Evolutionary conservation across 2,888 invertebrate species (phyloP).

Genomic region (Leucania comma): DNA sequence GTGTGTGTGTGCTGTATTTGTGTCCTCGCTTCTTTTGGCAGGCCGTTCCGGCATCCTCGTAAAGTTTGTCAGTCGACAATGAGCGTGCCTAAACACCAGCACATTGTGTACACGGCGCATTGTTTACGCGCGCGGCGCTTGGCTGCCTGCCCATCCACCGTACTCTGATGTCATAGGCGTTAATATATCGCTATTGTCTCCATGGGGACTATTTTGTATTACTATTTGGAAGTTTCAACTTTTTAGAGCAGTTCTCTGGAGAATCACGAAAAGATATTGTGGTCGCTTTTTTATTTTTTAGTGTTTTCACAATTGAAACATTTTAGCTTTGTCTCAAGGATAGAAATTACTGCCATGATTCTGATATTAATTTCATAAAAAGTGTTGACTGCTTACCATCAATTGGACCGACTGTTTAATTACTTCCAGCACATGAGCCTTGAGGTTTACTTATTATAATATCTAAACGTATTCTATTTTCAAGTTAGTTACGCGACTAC

Average conservation of each 20-base stretch:
- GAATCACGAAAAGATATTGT: neutral
- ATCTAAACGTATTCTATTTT: neutral
- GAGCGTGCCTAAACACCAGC: slow-evolving; percentile 49
- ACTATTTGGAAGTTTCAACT: slow-evolving; percentile 11
- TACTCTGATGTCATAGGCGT: slow-evolving; percentile 69
- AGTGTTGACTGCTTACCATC: too few species aligned
- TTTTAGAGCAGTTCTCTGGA: neutral
- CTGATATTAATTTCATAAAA: neutral
- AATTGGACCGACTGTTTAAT: too few species aligned
- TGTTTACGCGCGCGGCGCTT: slow-evolving; percentile 71
- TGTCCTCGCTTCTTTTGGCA: slow-evolving; percentile 12
- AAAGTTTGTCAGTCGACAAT: slow-evolving; percentile 41
- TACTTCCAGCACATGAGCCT: too few species aligned
- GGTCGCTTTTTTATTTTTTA: neutral
- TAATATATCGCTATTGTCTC: slow-evolving; percentile 58
- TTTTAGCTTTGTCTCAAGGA: neutral
- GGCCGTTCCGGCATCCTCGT: slow-evolving; percentile 14
- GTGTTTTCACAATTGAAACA: neutral
- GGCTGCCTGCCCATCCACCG: slow-evolving; percentile 70
- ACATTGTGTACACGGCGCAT: slow-evolving; percentile 57
- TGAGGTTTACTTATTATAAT: neutral
- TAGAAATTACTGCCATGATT: neutral
- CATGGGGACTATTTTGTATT: slow-evolving; percentile 22
- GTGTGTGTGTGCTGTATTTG: slow-evolving; percentile 6
- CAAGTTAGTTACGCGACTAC: too few species aligned